Evolutionary conservation across 2,888 invertebrate genomes (phyloP).

Genomic region (Hipparchia sbordonii): DNA sequence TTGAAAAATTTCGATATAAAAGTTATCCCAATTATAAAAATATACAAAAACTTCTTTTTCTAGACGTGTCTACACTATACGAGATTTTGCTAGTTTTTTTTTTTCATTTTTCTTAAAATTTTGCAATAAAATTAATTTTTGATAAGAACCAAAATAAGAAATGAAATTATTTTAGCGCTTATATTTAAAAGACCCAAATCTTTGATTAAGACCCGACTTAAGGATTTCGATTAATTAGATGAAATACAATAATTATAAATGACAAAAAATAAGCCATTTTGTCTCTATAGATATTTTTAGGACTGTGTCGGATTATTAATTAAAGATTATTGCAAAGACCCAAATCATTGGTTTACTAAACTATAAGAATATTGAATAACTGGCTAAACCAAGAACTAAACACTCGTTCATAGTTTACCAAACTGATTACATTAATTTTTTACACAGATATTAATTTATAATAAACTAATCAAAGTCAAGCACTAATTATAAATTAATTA

Average conservation of each 20-base stretch:
- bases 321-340: conserved; percentile 4
- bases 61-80: conserved; percentile 9
- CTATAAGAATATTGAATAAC: neutral
- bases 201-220: neutral
- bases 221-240: neutral
- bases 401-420: neutral
- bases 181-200: conserved; percentile 10
- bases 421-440: conserved; percentile 1
- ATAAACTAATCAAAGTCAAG: neutral
- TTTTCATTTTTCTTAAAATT: neutral
- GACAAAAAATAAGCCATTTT: too few species aligned
- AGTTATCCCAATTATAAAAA: conserved; percentile 43
- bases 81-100: conserved; percentile 2
- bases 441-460: too few species aligned
- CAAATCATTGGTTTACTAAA: neutral
- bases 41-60: conserved; percentile 54
- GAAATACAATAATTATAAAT: neutral
- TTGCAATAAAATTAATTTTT: neutral
- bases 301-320: neutral
- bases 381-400: neutral
- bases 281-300: too few species aligned
- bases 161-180: conserved; percentile 10
- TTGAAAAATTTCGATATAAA: conserved; percentile 48
- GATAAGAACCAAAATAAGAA: neutral
- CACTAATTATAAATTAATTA: neutral